phyloP scores from a whole-genome alignment of 2,797 vertebrate genomes.

The Echiichthys vipera region DNA sequence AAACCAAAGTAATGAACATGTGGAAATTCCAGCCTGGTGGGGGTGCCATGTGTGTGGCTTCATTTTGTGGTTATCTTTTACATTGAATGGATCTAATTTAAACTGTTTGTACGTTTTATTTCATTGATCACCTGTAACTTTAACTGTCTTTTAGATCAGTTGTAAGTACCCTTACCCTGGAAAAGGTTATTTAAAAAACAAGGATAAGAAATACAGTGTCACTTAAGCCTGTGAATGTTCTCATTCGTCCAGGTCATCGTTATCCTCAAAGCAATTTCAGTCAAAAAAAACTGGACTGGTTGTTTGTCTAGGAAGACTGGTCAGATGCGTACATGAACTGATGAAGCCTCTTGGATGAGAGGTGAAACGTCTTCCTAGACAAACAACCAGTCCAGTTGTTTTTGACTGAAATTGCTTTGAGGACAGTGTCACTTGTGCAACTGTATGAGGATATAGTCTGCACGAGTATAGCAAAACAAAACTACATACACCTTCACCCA shows the following conservation, averaged over 20 bases:
- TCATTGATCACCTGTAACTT: background rate
- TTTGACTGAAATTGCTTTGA: no score
- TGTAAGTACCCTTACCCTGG: background rate
- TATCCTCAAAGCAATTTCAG: no score
- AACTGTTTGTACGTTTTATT: background rate
- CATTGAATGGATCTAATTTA: background rate
- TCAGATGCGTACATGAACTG: no score
- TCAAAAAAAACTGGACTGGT: no score
- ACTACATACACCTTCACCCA: conserved; percentile 33
- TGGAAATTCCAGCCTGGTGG: background rate
- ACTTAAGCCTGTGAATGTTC: no score
- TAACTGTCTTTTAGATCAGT: background rate
- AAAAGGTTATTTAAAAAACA: background rate
- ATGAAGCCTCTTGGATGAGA: no score
- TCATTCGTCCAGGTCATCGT: no score
- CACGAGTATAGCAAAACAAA: conserved; percentile 25
- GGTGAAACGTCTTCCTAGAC: no score
- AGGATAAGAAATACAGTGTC: background rate
- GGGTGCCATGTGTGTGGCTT: background rate
- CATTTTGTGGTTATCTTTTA: background rate
- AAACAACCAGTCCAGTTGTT: no score
- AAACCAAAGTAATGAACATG: background rate
- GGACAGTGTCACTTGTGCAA: background rate
- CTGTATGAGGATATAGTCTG: conserved; percentile 1
- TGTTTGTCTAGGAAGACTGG: no score